Evolutionary conservation across 2,888 invertebrate species (phyloP).

Genomic region (Diloba caeruleocephala): DNA sequence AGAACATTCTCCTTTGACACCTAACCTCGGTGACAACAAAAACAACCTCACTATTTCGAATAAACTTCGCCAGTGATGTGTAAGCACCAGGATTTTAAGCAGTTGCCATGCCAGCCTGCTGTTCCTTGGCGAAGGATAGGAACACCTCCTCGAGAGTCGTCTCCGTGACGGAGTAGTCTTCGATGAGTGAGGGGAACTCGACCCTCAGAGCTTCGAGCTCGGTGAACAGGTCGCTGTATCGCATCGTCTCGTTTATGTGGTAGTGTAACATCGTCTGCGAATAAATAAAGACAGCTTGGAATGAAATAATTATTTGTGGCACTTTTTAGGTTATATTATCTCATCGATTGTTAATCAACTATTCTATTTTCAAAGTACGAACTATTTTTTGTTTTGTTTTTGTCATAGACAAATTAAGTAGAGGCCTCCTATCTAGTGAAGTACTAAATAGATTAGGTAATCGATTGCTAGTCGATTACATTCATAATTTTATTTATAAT

Average conservation of each 20-base stretch:
- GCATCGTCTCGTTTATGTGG: conserved; percentile 90
- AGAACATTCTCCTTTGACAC: too few relatives aligned
- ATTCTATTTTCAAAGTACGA: too few relatives aligned
- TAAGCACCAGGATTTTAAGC: conserved; percentile 2
- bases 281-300: neutral
- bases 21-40: neutral
- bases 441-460: too few relatives aligned
- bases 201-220: conserved; percentile 88
- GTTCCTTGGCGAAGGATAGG: conserved; percentile 79
- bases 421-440: too few relatives aligned
- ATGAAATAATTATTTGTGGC: neutral
- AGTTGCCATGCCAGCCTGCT: neutral
- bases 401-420: too few relatives aligned
- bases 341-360: too few relatives aligned
- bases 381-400: too few relatives aligned
- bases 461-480: too few relatives aligned
- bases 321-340: too few relatives aligned
- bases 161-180: conserved; percentile 94
- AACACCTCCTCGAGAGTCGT: conserved; percentile 95
- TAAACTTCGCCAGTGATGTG: neutral
- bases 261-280: conserved; percentile 91
- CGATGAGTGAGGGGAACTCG: conserved; percentile 82
- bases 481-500: too few relatives aligned
- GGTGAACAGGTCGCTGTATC: conserved; percentile 90
- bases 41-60: neutral